Evolutionary conservation across 2,888 invertebrate species (phyloP), one percentile per base, ranked within the genome.

Genomic region (Oxyscelio sp.): DNA sequence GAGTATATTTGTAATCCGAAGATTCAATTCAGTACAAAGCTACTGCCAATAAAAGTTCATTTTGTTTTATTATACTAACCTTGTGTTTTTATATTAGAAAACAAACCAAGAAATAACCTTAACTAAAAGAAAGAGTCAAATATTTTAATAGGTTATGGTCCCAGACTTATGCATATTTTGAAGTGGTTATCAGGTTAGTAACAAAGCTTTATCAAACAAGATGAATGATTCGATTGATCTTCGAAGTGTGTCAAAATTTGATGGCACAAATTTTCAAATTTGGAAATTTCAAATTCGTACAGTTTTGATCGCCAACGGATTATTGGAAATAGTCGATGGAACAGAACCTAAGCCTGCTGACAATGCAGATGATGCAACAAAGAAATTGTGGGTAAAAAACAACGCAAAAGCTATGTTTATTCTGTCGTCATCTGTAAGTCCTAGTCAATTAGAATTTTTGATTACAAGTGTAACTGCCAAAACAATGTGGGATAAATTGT

Each of bases 331-430:
- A 3, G 15, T 66, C 4, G 38, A n/a, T 11, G 66, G 77, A 15
- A 24, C 11, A 4, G 54, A 50, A n/a, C 27, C 0, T 5, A 24
- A 40, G 40, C 56, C 52, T 5, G 17, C 5, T 11, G 61, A 43
- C 13, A 24, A 31, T 27, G 15, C 2, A 4, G 19, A 40, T 3
- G 27, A 21, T 1, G 61, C 48, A 27, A 70, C 34, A 21, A 58
- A 45, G 0, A 79, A 83, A 54, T 3, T 31, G n/a, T 89, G 86
- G 89, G 43, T 61, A 8, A 80, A 66, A 8, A 81, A 89, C 22
- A 86, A 89, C 11, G 88, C 89, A 6, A 85, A 63, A 21, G 88
- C 89, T 0, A 89, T 88, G 87, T 89, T 58, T 19, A n/a, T 89
- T 0, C 70, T 90, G 8, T 85, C 88, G 3, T 85, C 86, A 8